A percentile compares a stretch with the other conserved stretches of the same genome.
These are phyloP conservation scores for Stenurella melanura DNA, from an alignment of 2,888 invertebrate genomes.

Conservation along the genomic window DNA sequence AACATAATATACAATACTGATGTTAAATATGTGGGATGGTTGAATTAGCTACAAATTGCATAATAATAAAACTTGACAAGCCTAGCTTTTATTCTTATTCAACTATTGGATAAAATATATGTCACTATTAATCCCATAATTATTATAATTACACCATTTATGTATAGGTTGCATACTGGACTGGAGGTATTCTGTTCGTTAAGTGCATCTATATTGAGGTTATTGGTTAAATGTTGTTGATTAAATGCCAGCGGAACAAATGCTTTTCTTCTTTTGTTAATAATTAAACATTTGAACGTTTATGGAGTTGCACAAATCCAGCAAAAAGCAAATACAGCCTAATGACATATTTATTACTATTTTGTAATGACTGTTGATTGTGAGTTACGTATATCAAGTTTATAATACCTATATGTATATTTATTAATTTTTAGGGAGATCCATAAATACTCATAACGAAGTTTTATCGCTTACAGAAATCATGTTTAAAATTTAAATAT, in stretches of 20 bases:
- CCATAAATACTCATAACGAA: too few relatives aligned
- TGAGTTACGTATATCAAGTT: too few relatives aligned
- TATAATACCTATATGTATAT: too few relatives aligned
- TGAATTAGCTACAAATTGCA: constrained; percentile 64
- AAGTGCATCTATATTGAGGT: neutral
- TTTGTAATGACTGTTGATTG: too few relatives aligned
- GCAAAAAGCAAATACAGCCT: neutral
- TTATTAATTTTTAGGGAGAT: too few relatives aligned
- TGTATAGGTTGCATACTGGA: constrained; percentile 1
- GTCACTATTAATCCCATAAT: constrained; percentile 30
- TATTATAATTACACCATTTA: constrained; percentile 35
- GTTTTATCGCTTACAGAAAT: too few relatives aligned
- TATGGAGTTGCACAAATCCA: neutral
- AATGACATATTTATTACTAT: too few relatives aligned
- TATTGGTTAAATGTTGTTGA: constrained; percentile 3
- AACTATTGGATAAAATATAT: constrained; percentile 34
- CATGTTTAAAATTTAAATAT: too few relatives aligned
- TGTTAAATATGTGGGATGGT: constrained; percentile 63
- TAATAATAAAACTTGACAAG: constrained; percentile 60
- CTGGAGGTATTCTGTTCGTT: neutral
- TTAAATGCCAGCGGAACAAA: neutral
- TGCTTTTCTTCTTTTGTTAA: neutral
- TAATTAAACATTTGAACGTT: neutral
- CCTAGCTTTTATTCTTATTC: constrained; percentile 47
- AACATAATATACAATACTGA: constrained; percentile 66